Evolutionary conservation across 2,797 vertebrate species (phyloP), one percentile per base, ranked within the genome.

Genomic region (Rousettus madagascariensis): DNA sequence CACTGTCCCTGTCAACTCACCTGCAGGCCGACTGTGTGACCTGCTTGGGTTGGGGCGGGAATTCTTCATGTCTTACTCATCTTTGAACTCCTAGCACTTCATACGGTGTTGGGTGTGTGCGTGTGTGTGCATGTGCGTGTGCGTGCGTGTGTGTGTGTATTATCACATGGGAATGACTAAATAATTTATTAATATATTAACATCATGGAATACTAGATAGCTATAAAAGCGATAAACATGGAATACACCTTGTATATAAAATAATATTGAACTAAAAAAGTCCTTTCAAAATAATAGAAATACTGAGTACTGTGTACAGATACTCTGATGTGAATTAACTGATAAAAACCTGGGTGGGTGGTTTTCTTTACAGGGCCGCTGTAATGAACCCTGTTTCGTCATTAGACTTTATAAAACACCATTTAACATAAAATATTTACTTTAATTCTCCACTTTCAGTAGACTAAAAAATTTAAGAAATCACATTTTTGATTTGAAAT

Each of bases 361-460:
- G 15, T 46, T 68, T 90, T 83, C 51, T 22, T n/a, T 36, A 0
- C 22, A 57, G 38, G 5, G 2, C n/a, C 85, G 49, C 19, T 38
- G 10, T 49, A 11, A 49, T 59, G 61, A 68, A 38, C 24, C 17
- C 51, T 68, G 30, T 55, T 59, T n/a, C 30, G 59, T 83, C 6
- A 11, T 26, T 83, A 26, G 46, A 15, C 41, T 77, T 59, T 26
- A 57, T 49, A 59, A 41, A 63, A 77, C 51, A 59, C 10, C 16
- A 38, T 68, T 94, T 77, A 85, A 69, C 30, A 53, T 55, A 63
- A 83, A 88, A 51, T 51, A 92, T 43, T 84, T 78, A 59, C 26
- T n/a, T 66, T 94, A 74, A 78, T 90, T 87, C 26, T 93, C 22
- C 89, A 77, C 55, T 92, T 84, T 87, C 49, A 65, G 9, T 75